Evolutionary conservation across 2,888 invertebrate species (phyloP).

Genomic region (Abrostola tripartita): DNA sequence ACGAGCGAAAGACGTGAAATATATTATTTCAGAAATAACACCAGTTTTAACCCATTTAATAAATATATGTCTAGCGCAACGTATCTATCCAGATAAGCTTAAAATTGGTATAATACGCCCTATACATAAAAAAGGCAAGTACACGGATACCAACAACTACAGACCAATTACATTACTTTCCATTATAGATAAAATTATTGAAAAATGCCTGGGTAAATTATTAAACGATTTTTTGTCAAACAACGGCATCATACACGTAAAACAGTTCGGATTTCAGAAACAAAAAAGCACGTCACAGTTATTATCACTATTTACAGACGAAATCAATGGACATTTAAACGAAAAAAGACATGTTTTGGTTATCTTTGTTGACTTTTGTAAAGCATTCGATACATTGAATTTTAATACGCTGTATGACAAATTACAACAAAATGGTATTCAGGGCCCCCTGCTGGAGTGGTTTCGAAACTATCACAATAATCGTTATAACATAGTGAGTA

Average conservation of each 20-base stretch:
- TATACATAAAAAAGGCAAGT: conserved; percentile 10
- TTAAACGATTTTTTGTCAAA: conserved; percentile 1
- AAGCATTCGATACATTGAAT: conserved; percentile 1
- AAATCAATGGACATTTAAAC: conserved; percentile 2
- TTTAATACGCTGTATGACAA: background rate
- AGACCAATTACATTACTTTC: conserved; percentile 15
- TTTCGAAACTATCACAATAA: conserved; percentile 3
- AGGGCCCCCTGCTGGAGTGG: conserved; percentile 1
- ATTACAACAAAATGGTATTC: background rate
- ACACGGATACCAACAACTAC: conserved; percentile 6
- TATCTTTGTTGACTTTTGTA: conserved; percentile 4
- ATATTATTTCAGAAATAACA: conserved; percentile 1
- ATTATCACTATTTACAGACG: conserved; percentile 5
- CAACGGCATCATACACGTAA: conserved; percentile 5
- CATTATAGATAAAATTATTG: conserved; percentile 11
- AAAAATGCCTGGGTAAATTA: conserved; percentile 5
- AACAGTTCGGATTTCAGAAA: conserved; percentile 16
- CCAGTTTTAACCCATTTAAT: conserved; percentile 12
- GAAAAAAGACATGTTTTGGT: conserved; percentile 9
- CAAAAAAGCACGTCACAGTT: conserved; percentile 13
- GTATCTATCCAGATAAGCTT: conserved; percentile 1
- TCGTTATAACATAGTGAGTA: background rate
- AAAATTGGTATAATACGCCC: conserved; percentile 12
- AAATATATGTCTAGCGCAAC: conserved; percentile 3
- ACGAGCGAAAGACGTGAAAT: conserved; percentile 5